phyloP scores from a whole-genome alignment of 2,113 vertebrate species.

The Thermophis baileyi region DNA sequence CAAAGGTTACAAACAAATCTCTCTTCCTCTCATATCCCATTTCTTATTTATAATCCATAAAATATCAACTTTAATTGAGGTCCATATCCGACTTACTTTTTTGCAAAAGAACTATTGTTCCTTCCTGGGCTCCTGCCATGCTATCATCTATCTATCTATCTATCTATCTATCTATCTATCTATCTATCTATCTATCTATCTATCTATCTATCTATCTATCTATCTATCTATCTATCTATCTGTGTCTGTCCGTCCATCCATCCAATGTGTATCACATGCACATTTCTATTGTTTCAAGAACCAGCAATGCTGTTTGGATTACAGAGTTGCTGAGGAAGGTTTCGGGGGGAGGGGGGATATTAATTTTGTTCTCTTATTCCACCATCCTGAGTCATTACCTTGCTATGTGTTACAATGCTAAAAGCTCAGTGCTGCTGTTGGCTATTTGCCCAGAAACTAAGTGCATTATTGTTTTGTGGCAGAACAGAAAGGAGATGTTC shows the following conservation, averaged over 20 bases:
- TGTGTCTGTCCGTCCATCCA: too few relatives aligned
- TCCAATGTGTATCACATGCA: background rate
- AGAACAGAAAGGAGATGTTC: background rate
- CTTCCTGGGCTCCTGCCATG: background rate
- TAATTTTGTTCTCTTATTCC: background rate
- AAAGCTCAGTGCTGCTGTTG: background rate
- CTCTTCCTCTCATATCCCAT: background rate
- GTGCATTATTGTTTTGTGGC: background rate
- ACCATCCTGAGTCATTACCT: background rate
- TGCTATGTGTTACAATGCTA: background rate
- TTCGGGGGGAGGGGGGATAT: background rate
- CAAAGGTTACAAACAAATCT: background rate
- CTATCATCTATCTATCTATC: background rate
- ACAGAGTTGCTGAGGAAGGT: background rate
- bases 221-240: too few relatives aligned
- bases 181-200: too few relatives aligned
- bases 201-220: too few relatives aligned
- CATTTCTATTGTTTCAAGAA: background rate
- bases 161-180: background rate
- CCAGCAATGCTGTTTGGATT: background rate
- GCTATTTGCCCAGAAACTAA: background rate
- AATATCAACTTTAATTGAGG: background rate
- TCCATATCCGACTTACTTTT: background rate
- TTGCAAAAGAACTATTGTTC: background rate
- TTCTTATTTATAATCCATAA: background rate